These are phyloP conservation scores for Takifugu bimaculatus DNA, from an alignment of 2,113 vertebrate species.

Conservation along the genomic window DNA sequence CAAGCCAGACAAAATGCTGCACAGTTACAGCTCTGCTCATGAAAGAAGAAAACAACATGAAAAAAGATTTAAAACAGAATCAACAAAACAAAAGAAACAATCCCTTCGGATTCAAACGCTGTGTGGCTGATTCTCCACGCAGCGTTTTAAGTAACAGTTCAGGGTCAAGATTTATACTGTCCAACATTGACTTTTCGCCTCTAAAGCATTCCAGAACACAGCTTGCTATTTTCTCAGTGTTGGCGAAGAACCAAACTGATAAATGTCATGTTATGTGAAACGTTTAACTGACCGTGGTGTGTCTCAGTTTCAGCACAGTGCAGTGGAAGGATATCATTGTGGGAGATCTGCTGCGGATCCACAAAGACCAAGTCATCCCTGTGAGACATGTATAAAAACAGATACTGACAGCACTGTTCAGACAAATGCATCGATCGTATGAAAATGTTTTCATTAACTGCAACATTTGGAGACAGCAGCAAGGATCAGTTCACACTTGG, in stretches of 20 bases:
- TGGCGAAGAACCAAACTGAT: background rate
- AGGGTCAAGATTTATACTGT: too few species aligned
- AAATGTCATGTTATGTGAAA: background rate
- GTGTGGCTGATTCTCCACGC: too few species aligned
- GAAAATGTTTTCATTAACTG: background rate
- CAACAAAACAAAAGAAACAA: too few species aligned
- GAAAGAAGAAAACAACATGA: too few species aligned
- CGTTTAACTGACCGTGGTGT: background rate
- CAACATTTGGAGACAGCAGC: background rate
- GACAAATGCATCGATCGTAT: too few species aligned
- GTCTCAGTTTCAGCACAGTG: slow-evolving; percentile 74
- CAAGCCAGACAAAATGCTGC: too few species aligned
- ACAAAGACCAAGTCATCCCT: slow-evolving; percentile 81
- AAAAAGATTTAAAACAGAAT: too few species aligned
- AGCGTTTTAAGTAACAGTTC: too few species aligned
- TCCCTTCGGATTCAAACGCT: too few species aligned
- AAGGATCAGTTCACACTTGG: background rate
- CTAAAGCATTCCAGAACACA: background rate
- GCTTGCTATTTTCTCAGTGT: background rate
- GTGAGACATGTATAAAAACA: slow-evolving; percentile 68
- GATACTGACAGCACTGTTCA: background rate
- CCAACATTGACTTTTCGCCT: too few species aligned
- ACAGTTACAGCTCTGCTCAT: too few species aligned
- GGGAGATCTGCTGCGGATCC: slow-evolving; percentile 84
- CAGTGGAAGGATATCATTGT: slow-evolving; percentile 82